Conservation (phyloP, 2,113 vertebrate species). For the Gobio gobio region DNA sequence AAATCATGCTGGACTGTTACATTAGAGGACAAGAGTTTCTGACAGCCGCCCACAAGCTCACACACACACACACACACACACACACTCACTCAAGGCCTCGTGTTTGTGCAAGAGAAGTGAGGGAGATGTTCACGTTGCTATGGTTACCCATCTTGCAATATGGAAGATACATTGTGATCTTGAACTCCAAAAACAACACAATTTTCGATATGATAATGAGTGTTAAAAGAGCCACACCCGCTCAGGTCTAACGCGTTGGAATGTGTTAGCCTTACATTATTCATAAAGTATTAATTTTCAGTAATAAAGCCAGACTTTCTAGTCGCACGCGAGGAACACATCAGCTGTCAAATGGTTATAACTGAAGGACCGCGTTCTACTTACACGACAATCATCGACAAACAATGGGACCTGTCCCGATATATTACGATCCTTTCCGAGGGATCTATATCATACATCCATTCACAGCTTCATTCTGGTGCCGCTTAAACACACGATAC, state of each 20-base stretch:
- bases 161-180: slow-evolving; percentile 11
- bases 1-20: neutral
- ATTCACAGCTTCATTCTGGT: neutral
- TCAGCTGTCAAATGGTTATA: neutral
- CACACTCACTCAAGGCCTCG: neutral
- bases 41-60: slow-evolving; percentile 40
- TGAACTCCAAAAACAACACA: neutral
- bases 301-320: neutral
- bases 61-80: neutral
- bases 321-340: neutral
- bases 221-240: neutral
- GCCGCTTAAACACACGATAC: neutral
- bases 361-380: neutral
- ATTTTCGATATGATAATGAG: neutral
- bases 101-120: neutral
- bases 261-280: neutral
- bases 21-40: slow-evolving; percentile 14
- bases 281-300: neutral
- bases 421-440: neutral
- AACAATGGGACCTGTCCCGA: neutral
- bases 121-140: slow-evolving; percentile 51
- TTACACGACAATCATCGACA: neutral
- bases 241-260: neutral
- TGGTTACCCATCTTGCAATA: slow-evolving; percentile 48
- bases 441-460: neutral